phyloP scores from a whole-genome alignment of 2,797 vertebrate species.

The Kryptopterus vitreolus region DNA sequence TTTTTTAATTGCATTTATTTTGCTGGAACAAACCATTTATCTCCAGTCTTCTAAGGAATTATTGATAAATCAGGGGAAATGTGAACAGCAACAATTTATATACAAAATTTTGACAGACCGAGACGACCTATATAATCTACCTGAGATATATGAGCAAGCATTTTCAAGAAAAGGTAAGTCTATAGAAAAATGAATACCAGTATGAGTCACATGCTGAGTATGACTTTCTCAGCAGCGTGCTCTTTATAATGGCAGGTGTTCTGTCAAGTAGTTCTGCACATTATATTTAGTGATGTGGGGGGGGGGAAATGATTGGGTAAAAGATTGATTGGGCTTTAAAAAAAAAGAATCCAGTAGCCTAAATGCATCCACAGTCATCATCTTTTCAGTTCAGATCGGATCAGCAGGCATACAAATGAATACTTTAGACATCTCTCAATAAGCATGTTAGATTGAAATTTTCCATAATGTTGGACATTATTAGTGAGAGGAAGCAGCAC shows the following conservation, averaged over 20 bases:
- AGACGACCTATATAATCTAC: neutral
- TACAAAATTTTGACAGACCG: neutral
- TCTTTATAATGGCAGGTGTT: slow-evolving; percentile 18
- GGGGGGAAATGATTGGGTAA: neutral
- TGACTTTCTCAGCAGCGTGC: slow-evolving; percentile 9
- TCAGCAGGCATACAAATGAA: slow-evolving; percentile 27
- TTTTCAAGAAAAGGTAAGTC: slow-evolving; percentile 13
- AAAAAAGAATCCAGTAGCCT: neutral
- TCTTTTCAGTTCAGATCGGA: neutral
- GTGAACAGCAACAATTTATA: neutral
- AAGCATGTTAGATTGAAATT: slow-evolving; percentile 1
- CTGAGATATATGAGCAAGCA: neutral
- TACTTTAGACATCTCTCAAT: slow-evolving; percentile 2
- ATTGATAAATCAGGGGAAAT: neutral
- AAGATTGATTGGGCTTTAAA: neutral
- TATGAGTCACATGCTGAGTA: slow-evolving; percentile 17
- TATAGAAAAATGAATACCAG: neutral
- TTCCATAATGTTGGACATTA: slow-evolving; percentile 11
- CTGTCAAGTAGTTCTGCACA: slow-evolving; percentile 21
- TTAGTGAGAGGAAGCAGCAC: slow-evolving; percentile 22
- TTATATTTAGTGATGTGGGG: slow-evolving; percentile 15
- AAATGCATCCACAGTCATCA: slow-evolving; percentile 2
- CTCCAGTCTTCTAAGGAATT: neutral
- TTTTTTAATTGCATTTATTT: neutral
- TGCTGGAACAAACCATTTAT: neutral